phyloP scores from a whole-genome alignment of 2,888 invertebrate genomes.

The Epirrhoe alternata region DNA sequence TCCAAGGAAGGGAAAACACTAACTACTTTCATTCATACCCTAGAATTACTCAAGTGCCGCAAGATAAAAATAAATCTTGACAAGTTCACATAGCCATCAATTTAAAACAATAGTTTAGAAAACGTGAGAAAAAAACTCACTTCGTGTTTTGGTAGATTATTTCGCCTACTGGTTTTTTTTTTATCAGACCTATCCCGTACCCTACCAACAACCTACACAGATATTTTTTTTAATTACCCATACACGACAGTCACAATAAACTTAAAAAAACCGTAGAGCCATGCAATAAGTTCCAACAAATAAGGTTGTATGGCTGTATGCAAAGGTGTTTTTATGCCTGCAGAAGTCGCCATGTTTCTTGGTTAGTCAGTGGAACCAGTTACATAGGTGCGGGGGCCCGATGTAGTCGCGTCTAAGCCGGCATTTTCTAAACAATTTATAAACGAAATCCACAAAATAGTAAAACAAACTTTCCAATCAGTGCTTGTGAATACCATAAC shows the following conservation, averaged over 20 bases:
- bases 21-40: conserved; percentile 31
- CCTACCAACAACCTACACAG: too few species aligned
- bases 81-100: conserved; percentile 7
- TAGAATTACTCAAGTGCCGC: conserved; percentile 18
- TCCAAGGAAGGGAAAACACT: conserved; percentile 30
- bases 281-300: conserved; percentile 29
- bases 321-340: conserved; percentile 29
- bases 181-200: too few species aligned
- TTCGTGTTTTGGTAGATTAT: too few species aligned
- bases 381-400: conserved; percentile 19
- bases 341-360: conserved; percentile 33
- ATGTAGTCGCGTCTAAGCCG: conserved; percentile 15
- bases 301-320: conserved; percentile 33
- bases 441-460: conserved; percentile 19
- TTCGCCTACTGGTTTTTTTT: too few species aligned
- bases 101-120: conserved; percentile 26
- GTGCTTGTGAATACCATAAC: conserved; percentile 39
- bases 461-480: conserved; percentile 33
- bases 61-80: conserved; percentile 10
- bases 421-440: conserved; percentile 18
- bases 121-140: conserved; percentile 29
- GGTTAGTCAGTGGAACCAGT: conserved; percentile 7
- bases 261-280: conserved; percentile 7
- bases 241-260: conserved; percentile 1
- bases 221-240: background rate